A percentile compares a stretch with the other conserved stretches of the same genome.
These are phyloP conservation scores for Hydriomena furcata DNA, from an alignment of 2,888 invertebrate species.

Conservation along the genomic window DNA sequence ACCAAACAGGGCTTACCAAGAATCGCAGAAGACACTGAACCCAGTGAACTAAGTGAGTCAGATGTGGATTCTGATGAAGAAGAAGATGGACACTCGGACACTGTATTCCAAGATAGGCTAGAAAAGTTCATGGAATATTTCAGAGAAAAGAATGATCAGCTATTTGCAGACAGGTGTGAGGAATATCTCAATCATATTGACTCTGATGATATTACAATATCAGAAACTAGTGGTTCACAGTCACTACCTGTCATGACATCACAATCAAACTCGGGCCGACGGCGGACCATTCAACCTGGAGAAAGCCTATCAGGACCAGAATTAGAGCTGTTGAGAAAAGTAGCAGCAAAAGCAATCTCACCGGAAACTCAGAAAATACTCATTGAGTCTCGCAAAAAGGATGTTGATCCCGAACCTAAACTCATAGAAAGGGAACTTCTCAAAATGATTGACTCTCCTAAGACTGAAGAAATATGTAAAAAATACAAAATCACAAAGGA, in stretches of 20 bases:
- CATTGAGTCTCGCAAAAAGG: slow-evolving; percentile 82
- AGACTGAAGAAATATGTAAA: slow-evolving; percentile 75
- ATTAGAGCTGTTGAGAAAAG: slow-evolving; percentile 83
- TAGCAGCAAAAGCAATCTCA: slow-evolving; percentile 82
- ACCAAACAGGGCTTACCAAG: slow-evolving; percentile 75
- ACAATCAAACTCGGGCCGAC: slow-evolving; percentile 73
- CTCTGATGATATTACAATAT: slow-evolving; percentile 79
- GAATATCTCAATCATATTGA: slow-evolving; percentile 83
- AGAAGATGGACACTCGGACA: slow-evolving; percentile 83
- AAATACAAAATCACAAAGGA: slow-evolving; percentile 81
- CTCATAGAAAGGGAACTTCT: slow-evolving; percentile 77
- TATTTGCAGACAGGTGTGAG: slow-evolving; percentile 85
- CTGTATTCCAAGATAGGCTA: slow-evolving; percentile 87
- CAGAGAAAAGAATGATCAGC: slow-evolving; percentile 86
- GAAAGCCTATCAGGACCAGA: slow-evolving; percentile 84
- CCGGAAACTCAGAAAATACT: slow-evolving; percentile 80
- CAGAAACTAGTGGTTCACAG: slow-evolving; percentile 78
- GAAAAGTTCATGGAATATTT: slow-evolving; percentile 89
- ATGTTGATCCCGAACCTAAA: slow-evolving; percentile 81
- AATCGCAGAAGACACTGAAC: slow-evolving; percentile 81
- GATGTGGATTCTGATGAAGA: slow-evolving; percentile 85
- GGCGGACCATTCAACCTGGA: slow-evolving; percentile 85
- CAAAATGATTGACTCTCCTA: slow-evolving; percentile 80
- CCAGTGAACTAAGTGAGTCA: slow-evolving; percentile 84
- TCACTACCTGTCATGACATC: slow-evolving; percentile 77